Percentiles rank a stretch among this genome's conserved stretches.
phyloP scores from a whole-genome alignment of 2,888 invertebrate genomes.

The Colletes collaris region DNA sequence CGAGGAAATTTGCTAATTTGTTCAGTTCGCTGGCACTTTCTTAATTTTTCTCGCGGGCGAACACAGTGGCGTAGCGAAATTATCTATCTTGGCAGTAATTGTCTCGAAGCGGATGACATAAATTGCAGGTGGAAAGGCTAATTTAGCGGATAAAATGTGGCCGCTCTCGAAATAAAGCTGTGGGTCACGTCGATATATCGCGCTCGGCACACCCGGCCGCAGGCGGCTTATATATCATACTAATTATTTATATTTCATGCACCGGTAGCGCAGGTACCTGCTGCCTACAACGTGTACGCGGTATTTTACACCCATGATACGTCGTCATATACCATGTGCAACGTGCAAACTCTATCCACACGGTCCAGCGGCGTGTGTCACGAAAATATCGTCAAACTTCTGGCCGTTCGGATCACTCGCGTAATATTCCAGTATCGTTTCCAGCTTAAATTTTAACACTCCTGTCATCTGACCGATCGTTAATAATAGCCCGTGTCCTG shows the following conservation, averaged over 20 bases:
- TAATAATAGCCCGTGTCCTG: conserved; percentile 18
- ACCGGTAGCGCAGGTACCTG: conserved; percentile 61
- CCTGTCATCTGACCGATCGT: conserved; percentile 11
- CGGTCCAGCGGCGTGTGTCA: conserved; percentile 29
- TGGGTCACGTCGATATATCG: conserved; percentile 74
- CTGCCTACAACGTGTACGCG: conserved; percentile 64
- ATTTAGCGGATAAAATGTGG: conserved; percentile 78
- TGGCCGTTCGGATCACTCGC: conserved; percentile 28
- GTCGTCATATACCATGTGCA: conserved; percentile 51
- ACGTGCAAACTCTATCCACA: conserved; percentile 39
- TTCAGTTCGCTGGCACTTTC: neutral
- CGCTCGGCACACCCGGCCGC: conserved; percentile 62
- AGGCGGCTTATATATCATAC: conserved; percentile 74
- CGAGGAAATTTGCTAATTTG: too few species aligned
- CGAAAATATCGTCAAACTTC: conserved; percentile 55
- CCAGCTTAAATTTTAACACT: conserved; percentile 15
- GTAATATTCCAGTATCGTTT: conserved; percentile 16
- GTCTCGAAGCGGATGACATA: conserved; percentile 70
- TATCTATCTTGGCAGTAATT: conserved; percentile 71
- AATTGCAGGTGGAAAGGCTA: conserved; percentile 75
- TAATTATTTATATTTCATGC: conserved; percentile 80
- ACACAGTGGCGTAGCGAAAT: conserved; percentile 41
- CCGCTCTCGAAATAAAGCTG: conserved; percentile 77
- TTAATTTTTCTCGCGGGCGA: conserved; percentile 1
- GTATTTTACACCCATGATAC: conserved; percentile 71